A percentile compares a stretch with the other conserved stretches of the same genome.
Conservation (phyloP, 1,140 invertebrate species). For the Bombus impatiens region DNA sequence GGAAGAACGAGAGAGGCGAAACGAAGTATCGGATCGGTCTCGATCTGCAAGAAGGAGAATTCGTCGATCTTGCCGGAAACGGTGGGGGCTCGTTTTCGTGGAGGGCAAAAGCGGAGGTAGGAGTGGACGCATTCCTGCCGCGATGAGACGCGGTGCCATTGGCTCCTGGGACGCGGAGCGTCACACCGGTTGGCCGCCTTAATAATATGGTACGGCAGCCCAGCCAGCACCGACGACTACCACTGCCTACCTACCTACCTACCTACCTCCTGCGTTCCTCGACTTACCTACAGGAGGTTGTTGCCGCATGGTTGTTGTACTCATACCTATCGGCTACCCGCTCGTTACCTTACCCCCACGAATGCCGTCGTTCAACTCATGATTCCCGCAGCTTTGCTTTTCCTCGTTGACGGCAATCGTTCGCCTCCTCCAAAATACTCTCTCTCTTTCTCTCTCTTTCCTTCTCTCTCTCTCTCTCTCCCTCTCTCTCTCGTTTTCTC, state of each 20-base stretch:
- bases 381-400: slow-evolving; percentile 27
- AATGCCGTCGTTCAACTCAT: slow-evolving; percentile 24
- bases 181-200: slow-evolving; percentile 80
- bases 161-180: slow-evolving; percentile 74
- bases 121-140: slow-evolving; percentile 75
- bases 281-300: slow-evolving; percentile 66
- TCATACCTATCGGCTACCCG: slow-evolving; percentile 57
- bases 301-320: slow-evolving; percentile 60
- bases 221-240: slow-evolving; percentile 66
- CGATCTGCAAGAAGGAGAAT: slow-evolving; percentile 54
- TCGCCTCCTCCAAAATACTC: not conserved
- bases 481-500: too few relatives aligned
- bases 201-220: slow-evolving; percentile 77
- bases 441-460: too few relatives aligned
- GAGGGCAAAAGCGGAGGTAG: slow-evolving; percentile 58
- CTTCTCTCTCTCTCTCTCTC: too few relatives aligned
- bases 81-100: slow-evolving; percentile 69
- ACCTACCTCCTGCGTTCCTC: slow-evolving; percentile 59
- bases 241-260: slow-evolving; percentile 61
- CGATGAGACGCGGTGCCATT: slow-evolving; percentile 76
- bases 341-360: slow-evolving; percentile 64
- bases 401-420: slow-evolving; percentile 30
- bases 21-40: slow-evolving; percentile 45
- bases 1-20: too few relatives aligned
- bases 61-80: slow-evolving; percentile 74